These are phyloP conservation scores for Entomobrya proxima DNA, from an alignment of 2,888 invertebrate species.

Conservation along the genomic window DNA sequence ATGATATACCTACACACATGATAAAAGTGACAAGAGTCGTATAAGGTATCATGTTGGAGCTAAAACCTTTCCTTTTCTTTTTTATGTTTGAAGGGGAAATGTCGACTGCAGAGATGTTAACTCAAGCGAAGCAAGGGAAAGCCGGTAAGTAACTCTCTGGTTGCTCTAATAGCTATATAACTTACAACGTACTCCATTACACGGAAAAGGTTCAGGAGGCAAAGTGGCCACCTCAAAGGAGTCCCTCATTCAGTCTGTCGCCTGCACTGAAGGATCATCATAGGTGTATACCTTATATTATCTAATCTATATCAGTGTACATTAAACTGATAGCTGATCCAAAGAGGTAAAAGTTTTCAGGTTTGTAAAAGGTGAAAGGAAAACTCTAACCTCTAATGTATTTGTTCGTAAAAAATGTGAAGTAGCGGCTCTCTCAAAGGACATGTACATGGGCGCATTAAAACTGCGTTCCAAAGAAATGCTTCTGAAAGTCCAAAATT, in stretches of 20 bases:
- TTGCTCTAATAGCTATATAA: background rate
- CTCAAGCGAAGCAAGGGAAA: constrained; percentile 40
- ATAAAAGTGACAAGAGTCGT: background rate
- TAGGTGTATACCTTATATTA: no score
- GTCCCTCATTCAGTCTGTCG: constrained; percentile 6
- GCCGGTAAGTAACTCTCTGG: constrained; percentile 26
- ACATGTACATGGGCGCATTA: no score
- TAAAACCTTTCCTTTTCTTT: background rate
- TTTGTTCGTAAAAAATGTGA: no score
- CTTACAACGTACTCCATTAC: constrained; percentile 6
- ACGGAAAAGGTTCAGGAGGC: background rate
- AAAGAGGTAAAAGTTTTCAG: no score
- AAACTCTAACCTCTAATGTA: no score
- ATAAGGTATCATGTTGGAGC: background rate
- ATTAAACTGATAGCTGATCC: no score
- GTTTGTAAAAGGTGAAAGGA: no score
- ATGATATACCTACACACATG: background rate
- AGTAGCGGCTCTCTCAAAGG: no score
- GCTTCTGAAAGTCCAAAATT: no score
- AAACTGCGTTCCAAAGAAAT: no score
- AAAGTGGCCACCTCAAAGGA: constrained; percentile 3
- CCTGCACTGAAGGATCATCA: background rate
- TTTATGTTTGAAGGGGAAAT: constrained; percentile 39
- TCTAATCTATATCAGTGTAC: no score
- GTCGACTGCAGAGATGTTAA: constrained; percentile 53